A percentile compares a stretch with the other conserved stretches of the same genome.
Conservation (phyloP, 2,797 vertebrate species). For the Eospalax fontanierii region DNA sequence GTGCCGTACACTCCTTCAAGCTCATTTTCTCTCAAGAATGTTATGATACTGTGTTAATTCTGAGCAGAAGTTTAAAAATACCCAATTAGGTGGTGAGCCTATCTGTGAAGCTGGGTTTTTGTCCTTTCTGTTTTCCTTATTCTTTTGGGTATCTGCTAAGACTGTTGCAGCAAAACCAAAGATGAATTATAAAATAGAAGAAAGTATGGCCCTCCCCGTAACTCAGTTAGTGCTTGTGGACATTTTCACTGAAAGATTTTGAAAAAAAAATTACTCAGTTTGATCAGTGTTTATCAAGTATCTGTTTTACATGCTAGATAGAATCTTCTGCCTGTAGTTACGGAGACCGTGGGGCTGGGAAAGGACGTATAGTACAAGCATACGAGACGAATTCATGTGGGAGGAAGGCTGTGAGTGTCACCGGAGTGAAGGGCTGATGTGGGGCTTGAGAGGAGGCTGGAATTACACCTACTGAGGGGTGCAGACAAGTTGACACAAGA, state of each 20-base stretch:
- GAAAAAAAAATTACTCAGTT: constrained; percentile 42
- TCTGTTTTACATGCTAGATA: not conserved
- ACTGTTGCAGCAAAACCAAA: not conserved
- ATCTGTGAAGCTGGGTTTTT: constrained; percentile 1
- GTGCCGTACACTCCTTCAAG: not conserved
- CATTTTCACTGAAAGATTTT: constrained; percentile 10
- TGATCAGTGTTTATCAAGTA: constrained; percentile 54
- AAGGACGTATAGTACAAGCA: not conserved
- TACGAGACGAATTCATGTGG: not conserved
- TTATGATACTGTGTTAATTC: not conserved
- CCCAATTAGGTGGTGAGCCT: not conserved
- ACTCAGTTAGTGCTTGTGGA: not conserved
- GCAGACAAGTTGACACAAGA: constrained; percentile 1
- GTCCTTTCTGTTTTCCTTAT: not conserved
- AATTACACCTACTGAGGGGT: not conserved
- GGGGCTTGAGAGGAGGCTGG: not conserved
- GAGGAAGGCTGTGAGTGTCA: not conserved
- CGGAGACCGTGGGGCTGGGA: constrained; percentile 1
- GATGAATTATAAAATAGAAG: constrained; percentile 47
- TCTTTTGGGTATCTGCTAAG: constrained; percentile 30
- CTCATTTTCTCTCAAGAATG: constrained; percentile 28
- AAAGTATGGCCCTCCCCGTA: not conserved
- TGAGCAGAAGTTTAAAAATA: constrained; percentile 31
- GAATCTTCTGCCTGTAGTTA: constrained; percentile 14
- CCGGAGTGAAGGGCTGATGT: not conserved